Evolutionary conservation across 1,140 invertebrate genomes (phyloP), one percentile per base, ranked within the genome.

Genomic region (Campoletis sonorensis): DNA sequence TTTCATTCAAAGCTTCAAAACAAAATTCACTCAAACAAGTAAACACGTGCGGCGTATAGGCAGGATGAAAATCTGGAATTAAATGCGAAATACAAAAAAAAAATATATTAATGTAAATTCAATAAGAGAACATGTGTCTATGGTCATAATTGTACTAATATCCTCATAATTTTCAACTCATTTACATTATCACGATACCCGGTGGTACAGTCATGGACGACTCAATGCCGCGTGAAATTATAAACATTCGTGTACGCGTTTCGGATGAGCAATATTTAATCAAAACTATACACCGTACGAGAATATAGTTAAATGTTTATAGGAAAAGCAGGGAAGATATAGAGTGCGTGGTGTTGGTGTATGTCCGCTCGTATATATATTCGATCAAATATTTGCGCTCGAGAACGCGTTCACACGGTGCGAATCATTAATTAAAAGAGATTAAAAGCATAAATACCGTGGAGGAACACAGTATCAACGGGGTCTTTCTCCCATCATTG

Each of bases 361-460:
- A 23, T 23, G 27, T 37, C 76, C 70, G 67, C 54, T 30, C 68
- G 54, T 75, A 82, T 45, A 37, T 37, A 45, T 45, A 10, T 80
- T 51, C 71, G 78, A 82, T 88, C 85, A 87, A 87, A 88, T 88
- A 88, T 88, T 87, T 87, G 84, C 85, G 78, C 76, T 76, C 61
- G 81, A 82, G 79, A 83, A 83, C 78, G 40, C 80, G 68, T 16
- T 33, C 27, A 73, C 61, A 79, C 83, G 76, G 84, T 70, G 84
- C 79, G 86, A 86, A 86, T 87, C 86, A 87, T 87, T 87, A 89
- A 89, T 89, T 87, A 88, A 86, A 85, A 86, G 85, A 85, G 84
- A 88, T 89, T 86, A 86, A 88, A 89, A 87, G 84, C 85, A 81
- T 81, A 84, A 40, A 70, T 70, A 33, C 30, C 27, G 16, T 15